These are phyloP conservation scores for Gila robusta DNA, from an alignment of 2,797 vertebrate genomes.

Conservation along the genomic window DNA sequence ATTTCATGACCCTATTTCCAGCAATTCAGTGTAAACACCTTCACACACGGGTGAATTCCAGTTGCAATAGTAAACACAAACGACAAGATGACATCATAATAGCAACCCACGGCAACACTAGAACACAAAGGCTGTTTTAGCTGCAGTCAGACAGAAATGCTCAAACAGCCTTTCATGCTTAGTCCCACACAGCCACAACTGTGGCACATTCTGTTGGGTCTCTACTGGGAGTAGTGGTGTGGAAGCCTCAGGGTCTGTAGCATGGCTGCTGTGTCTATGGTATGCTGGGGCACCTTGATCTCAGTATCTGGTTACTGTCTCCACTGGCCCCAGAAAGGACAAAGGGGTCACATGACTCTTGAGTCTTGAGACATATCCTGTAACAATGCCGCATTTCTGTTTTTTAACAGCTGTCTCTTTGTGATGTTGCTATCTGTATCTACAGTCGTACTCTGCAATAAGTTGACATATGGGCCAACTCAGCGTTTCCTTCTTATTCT, in stretches of 20 bases:
- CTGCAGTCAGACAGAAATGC: conserved; percentile 23
- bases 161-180: conserved; percentile 9
- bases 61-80: neutral
- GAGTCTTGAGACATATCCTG: conserved; percentile 21
- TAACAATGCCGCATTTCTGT: conserved; percentile 28
- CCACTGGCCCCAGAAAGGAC: neutral
- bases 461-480: neutral
- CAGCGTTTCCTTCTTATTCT: conserved; percentile 23
- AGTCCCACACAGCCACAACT: conserved; percentile 39
- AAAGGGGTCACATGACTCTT: conserved; percentile 19
- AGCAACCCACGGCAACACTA: conserved; percentile 20
- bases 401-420: conserved; percentile 28
- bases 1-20: conserved; percentile 22
- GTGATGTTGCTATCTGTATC: conserved; percentile 24
- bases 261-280: conserved; percentile 2
- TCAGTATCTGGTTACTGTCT: conserved; percentile 34
- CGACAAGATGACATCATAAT: conserved; percentile 13
- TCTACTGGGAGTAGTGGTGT: neutral
- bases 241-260: conserved; percentile 9
- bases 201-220: neutral
- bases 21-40: neutral
- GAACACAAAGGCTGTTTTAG: conserved; percentile 41
- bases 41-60: neutral
- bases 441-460: conserved; percentile 7
- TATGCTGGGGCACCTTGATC: conserved; percentile 15